phyloP scores from a whole-genome alignment of 2,797 vertebrate genomes.

The Hafferia zeledoni region DNA sequence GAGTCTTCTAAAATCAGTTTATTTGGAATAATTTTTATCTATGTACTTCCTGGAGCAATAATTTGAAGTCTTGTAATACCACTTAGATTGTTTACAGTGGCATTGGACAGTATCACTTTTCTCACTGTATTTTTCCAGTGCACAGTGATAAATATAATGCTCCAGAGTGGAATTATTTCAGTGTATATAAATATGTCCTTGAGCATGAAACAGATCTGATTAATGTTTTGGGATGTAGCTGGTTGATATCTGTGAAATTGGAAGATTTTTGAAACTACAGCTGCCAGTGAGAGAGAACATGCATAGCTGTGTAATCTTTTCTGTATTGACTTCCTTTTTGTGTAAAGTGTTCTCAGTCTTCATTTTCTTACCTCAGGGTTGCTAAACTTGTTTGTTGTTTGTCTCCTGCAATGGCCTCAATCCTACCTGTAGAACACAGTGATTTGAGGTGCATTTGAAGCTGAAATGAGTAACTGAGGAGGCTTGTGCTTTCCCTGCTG shows the following conservation, averaged over 20 bases:
- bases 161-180: not conserved
- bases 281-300: not conserved
- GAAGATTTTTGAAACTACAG: not conserved
- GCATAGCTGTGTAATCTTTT: not conserved
- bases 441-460: slow-evolving; percentile 24
- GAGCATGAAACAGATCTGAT: not conserved
- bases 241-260: not conserved
- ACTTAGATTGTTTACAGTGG: not conserved
- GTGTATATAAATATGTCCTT: not conserved
- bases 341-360: not conserved
- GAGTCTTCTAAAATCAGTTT: not conserved
- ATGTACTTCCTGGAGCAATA: not conserved
- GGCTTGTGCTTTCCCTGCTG: not conserved
- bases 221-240: not conserved
- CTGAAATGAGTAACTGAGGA: not conserved
- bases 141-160: not conserved
- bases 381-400: not conserved
- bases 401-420: not conserved
- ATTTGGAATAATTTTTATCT: not conserved
- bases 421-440: not conserved
- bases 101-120: not conserved
- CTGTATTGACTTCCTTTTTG: not conserved
- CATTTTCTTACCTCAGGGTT: not conserved
- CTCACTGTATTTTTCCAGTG: not conserved
- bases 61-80: not conserved